A percentile compares a stretch with the other conserved stretches of the same genome.
phyloP scores from a whole-genome alignment of 37 sponge, comb jelly and placozoan species.

The Diacarnus erythraeanus region DNA sequence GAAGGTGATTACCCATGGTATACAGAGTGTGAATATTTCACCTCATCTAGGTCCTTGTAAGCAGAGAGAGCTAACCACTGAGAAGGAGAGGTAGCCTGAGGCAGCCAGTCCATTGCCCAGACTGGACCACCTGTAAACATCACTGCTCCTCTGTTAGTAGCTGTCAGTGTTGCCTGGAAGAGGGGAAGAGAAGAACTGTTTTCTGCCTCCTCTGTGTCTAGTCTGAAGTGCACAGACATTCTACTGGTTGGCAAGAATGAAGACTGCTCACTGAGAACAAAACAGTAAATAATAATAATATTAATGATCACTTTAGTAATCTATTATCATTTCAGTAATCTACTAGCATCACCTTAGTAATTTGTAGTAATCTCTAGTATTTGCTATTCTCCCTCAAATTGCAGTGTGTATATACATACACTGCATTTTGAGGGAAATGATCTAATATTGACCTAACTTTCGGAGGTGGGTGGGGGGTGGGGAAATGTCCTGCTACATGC shows the following conservation, averaged over 20 bases:
- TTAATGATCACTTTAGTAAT: background rate
- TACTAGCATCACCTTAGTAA: no score
- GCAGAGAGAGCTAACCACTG: constrained; percentile 31
- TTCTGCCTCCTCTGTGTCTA: background rate
- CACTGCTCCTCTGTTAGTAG: constrained; percentile 1
- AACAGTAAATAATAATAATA: background rate
- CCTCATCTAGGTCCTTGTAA: constrained; percentile 33
- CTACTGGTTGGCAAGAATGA: background rate
- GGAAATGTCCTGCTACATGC: no score
- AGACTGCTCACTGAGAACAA: background rate
- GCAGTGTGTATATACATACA: no score
- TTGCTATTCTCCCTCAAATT: no score
- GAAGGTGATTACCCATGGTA: background rate
- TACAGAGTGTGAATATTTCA: no score
- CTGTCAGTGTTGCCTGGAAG: background rate
- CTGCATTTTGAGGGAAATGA: no score
- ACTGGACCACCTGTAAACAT: constrained; percentile 42
- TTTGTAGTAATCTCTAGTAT: no score
- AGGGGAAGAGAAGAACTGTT: constrained; percentile 15
- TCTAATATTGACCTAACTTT: no score
- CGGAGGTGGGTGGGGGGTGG: no score
- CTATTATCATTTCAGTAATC: background rate
- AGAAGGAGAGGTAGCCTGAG: background rate
- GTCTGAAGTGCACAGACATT: constrained; percentile 6
- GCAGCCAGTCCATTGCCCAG: constrained; percentile 57